phyloP scores from a whole-genome alignment of 23 tunicate genomes.

The Trididemnum nubilum region DNA sequence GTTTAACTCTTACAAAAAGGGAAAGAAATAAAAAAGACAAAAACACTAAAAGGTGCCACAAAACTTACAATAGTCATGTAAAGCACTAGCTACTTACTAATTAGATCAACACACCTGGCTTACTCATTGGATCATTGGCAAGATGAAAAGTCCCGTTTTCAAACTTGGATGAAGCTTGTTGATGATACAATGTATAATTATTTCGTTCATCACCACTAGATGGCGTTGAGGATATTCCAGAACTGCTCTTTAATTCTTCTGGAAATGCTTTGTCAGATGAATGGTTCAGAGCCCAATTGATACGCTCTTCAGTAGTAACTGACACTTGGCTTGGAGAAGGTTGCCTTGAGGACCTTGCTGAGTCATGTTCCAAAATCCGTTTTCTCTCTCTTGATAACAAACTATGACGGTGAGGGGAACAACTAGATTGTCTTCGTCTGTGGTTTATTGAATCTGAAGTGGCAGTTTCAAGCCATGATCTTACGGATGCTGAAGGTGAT shows the following conservation, averaged over 20 bases:
- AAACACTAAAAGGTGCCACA: no score
- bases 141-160: no score
- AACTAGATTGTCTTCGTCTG: not conserved
- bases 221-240: not conserved
- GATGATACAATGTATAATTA: no score
- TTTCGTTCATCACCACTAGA: not conserved
- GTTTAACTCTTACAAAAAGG: no score
- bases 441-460: not conserved
- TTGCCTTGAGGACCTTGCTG: not conserved
- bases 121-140: no score
- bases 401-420: not conserved
- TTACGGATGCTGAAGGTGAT: not conserved
- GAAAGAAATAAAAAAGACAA: no score
- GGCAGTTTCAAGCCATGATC: not conserved
- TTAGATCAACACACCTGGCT: no score
- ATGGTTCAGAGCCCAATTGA: conserved; percentile 4
- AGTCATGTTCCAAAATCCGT: not conserved
- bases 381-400: not conserved
- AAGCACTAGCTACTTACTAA: no score
- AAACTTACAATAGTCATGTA: no score
- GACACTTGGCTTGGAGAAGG: not conserved
- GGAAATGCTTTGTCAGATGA: not conserved
- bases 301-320: not conserved
- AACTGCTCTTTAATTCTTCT: not conserved
- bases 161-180: no score